These are phyloP conservation scores for Turnix velox DNA, from an alignment of 2,113 vertebrate species.

Conservation along the genomic window DNA sequence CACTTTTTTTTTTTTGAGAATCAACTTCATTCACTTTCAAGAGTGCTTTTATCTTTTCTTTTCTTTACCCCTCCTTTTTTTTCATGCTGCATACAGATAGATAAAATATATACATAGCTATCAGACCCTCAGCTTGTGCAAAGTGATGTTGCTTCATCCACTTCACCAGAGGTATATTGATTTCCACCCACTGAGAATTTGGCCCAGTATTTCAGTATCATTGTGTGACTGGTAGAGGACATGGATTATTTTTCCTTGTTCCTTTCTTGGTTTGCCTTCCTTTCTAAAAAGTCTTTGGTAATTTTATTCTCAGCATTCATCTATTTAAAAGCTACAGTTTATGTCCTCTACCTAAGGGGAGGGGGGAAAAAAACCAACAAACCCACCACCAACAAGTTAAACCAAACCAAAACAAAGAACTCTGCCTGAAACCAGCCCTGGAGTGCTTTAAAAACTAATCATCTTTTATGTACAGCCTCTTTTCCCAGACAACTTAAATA, in stretches of 20 bases:
- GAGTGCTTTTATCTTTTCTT: slow-evolving; percentile 74
- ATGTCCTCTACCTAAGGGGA: slow-evolving; percentile 60
- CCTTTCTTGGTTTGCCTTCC: not conserved
- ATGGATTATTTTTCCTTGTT: not conserved
- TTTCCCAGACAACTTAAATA: slow-evolving; percentile 71
- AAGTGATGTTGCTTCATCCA: not conserved
- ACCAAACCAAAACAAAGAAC: slow-evolving; percentile 20
- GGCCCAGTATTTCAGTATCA: slow-evolving; percentile 1
- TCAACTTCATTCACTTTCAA: slow-evolving; percentile 79
- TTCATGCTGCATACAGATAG: not conserved
- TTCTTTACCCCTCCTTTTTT: not conserved
- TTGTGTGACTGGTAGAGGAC: not conserved
- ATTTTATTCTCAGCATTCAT: slow-evolving; percentile 53
- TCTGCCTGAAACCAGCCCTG: slow-evolving; percentile 55
- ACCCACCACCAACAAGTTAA: slow-evolving; percentile 3
- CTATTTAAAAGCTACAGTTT: slow-evolving; percentile 65
- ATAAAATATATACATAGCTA: slow-evolving; percentile 10
- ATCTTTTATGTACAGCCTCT: slow-evolving; percentile 69
- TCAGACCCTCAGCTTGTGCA: not conserved
- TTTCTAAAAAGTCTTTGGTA: slow-evolving; percentile 16
- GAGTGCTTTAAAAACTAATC: slow-evolving; percentile 75
- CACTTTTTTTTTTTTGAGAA: slow-evolving; percentile 70
- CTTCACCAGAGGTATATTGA: not conserved
- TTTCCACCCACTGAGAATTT: slow-evolving; percentile 4
- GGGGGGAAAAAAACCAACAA: not conserved